These are phyloP conservation scores for Dichetophora obliterata DNA, from an alignment of 2,888 invertebrate genomes.

Conservation along the genomic window DNA sequence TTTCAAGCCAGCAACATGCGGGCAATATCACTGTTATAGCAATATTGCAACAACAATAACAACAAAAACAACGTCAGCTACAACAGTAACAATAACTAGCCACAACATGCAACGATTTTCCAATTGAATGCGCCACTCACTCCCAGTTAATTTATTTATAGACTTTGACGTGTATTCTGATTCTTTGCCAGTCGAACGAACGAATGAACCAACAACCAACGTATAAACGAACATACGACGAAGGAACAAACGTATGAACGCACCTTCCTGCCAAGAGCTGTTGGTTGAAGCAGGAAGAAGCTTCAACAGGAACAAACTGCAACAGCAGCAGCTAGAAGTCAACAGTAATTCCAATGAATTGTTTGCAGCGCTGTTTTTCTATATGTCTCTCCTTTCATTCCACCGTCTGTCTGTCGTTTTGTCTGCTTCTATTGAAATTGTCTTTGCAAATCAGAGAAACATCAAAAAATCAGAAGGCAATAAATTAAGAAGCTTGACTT, in stretches of 20 bases:
- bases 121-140: slow-evolving; percentile 56
- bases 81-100: slow-evolving; percentile 3
- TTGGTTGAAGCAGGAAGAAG: slow-evolving; percentile 7
- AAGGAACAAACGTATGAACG: not conserved
- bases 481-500: slow-evolving; percentile 55
- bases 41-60: slow-evolving; percentile 19
- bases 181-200: not conserved
- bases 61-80: slow-evolving; percentile 34
- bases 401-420: not conserved
- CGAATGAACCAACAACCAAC: not conserved
- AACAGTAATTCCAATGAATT: slow-evolving; percentile 24
- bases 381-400: not conserved
- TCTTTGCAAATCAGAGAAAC: slow-evolving; percentile 32
- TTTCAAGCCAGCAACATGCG: slow-evolving; percentile 7
- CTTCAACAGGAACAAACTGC: slow-evolving; percentile 51
- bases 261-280: slow-evolving; percentile 5
- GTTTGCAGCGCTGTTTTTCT: not conserved
- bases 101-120: slow-evolving; percentile 60
- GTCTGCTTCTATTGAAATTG: slow-evolving; percentile 16
- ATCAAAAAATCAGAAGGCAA: slow-evolving; percentile 58
- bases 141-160: slow-evolving; percentile 35
- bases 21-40: slow-evolving; percentile 8
- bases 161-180: slow-evolving; percentile 18
- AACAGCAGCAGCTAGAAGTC: slow-evolving; percentile 32
- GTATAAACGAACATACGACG: not conserved